Evolutionary conservation across 2,113 vertebrate species (phyloP), one percentile per base, ranked within the genome.

Genomic region (Spilogale gracilis): DNA sequence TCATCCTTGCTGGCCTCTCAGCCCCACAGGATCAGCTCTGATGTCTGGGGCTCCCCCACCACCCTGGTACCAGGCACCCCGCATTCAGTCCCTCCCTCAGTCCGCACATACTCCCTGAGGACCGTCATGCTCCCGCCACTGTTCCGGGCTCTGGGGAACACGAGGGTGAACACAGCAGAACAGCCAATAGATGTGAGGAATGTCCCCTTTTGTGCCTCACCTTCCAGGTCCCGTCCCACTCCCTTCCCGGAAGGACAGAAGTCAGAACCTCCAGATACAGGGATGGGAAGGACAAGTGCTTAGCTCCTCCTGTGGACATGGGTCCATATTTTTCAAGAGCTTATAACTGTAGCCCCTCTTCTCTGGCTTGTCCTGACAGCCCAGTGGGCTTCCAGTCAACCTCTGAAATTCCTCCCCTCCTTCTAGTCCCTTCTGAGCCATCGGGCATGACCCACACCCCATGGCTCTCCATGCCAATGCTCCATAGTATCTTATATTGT

Each of bases 31-130:
- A 58, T 80, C n/a, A 21, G 27, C 3, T 38, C 32, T 48, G 67
- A 20, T 0, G 1, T 84, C 79, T 21, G 16, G 20, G 11, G 25
- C n/a, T 48, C 43, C 25, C 5, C 27, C 13, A 0, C 71, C 2
- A 5, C 9, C 45, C 48, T 0, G 0, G 43, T 6, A 48, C 12
- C 71, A 6, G 32, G 13, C 67, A 76, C 10, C 4, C 11, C 0
- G 2, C 4, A 12, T 8, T 6, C 8, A 13, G 54, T 21, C 56
- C 67, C 56, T 84, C 25, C 13, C 18, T 69, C 43, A 61, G 2
- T 30, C 16, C 10, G 0, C 8, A 17, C 12, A 30, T 58, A 30
- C 32, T 23, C 23, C 21, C 81, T 6, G 14, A 65, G 56, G n/a
- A 4, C 20, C 27, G 1, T 9, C 16, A 38, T 12, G n/a, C 45